phyloP scores from a whole-genome alignment of 2,797 vertebrate genomes.

The Oreochromis grahami region DNA sequence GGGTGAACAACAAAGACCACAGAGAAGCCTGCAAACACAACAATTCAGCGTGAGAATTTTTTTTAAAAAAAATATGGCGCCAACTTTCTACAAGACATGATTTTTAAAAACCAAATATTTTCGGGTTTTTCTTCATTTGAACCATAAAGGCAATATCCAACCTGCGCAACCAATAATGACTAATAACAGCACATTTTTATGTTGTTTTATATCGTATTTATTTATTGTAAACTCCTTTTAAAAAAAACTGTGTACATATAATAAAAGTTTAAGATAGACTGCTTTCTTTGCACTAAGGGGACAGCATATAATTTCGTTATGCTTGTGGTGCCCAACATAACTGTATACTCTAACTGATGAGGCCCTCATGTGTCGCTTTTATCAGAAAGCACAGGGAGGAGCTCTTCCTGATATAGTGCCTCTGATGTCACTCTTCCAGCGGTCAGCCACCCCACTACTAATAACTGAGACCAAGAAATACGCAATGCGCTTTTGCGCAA shows the following conservation, averaged over 20 bases:
- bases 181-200: not conserved
- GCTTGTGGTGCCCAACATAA: not conserved
- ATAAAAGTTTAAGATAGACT: not conserved
- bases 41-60: not conserved
- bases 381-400: constrained; percentile 52
- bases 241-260: not conserved
- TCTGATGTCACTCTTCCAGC: constrained; percentile 56
- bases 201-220: not conserved
- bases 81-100: not conserved
- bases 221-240: not conserved
- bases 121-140: fast-evolving
- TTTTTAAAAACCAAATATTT: not conserved
- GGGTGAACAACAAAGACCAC: constrained; percentile 91
- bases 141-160: not conserved
- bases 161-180: not conserved
- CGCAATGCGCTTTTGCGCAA: constrained; percentile 55
- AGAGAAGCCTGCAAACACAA: constrained; percentile 82
- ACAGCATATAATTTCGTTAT: not conserved
- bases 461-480: constrained; percentile 22
- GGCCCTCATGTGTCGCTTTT: constrained; percentile 12
- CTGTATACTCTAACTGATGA: not conserved
- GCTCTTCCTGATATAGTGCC: constrained; percentile 35
- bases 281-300: not conserved
- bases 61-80: not conserved
- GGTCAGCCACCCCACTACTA: not conserved